These are phyloP conservation scores for Xyliphius kryptos DNA, from an alignment of 2,113 vertebrate genomes.

Conservation along the genomic window DNA sequence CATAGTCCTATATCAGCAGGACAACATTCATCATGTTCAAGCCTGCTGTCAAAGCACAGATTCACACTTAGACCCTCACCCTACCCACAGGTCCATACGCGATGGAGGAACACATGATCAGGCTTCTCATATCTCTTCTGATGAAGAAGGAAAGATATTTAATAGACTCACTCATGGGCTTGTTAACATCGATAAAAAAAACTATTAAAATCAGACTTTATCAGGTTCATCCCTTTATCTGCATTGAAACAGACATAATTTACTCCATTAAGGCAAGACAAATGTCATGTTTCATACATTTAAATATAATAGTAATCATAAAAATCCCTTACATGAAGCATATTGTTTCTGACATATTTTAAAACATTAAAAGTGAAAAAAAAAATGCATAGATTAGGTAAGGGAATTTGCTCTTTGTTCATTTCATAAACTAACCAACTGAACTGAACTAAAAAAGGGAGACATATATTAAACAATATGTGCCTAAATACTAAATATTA, in stretches of 20 bases:
- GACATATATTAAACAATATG: too few relatives aligned
- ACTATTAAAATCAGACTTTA: conserved; percentile 4
- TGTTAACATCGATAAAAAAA: background rate
- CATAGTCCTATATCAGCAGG: conserved; percentile 19
- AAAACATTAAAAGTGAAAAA: too few relatives aligned
- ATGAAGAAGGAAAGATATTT: conserved; percentile 6
- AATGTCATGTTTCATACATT: too few relatives aligned
- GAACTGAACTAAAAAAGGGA: too few relatives aligned
- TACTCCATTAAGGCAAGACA: background rate
- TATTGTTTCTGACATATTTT: too few relatives aligned
- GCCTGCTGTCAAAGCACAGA: conserved; percentile 19
- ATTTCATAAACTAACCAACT: too few relatives aligned
- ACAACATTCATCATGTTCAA: conserved; percentile 36
- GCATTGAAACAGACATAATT: background rate
- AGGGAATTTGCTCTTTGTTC: too few relatives aligned
- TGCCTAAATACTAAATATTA: too few relatives aligned
- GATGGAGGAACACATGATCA: conserved; percentile 2
- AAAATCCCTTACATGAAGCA: too few relatives aligned
- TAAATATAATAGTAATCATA: too few relatives aligned
- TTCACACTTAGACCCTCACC: conserved; percentile 22
- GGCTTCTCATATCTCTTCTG: conserved; percentile 3
- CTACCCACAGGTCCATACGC: background rate
- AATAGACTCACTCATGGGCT: conserved; percentile 3
- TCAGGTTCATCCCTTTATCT: background rate
- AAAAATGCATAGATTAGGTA: too few relatives aligned